Percentiles rank a stretch among this genome's conserved stretches.
These are phyloP conservation scores for Falco novaeseelandiae DNA, from an alignment of 2,797 vertebrate genomes.

Conservation along the genomic window DNA sequence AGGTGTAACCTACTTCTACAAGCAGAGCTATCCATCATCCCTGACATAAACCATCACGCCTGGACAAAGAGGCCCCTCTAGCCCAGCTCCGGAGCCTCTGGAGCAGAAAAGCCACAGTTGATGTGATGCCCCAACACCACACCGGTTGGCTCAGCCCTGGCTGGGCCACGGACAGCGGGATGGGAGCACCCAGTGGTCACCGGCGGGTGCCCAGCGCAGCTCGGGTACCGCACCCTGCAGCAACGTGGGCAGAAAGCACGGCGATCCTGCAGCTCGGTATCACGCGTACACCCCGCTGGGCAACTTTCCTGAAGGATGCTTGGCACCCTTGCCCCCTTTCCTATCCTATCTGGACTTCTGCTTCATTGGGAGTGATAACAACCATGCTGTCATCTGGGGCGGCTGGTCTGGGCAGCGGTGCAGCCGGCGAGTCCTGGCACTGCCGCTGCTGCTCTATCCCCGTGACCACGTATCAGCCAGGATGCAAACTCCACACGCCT, in stretches of 20 bases:
- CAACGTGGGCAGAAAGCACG: fast-evolving
- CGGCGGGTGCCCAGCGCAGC: fast-evolving
- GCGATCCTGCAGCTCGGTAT: fast-evolving
- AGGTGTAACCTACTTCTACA: slow-evolving; percentile 17
- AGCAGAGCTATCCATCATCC: slow-evolving; percentile 11
- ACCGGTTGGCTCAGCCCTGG: background rate
- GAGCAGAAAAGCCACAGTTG: background rate
- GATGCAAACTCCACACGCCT: fast-evolving
- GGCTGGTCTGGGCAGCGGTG: background rate
- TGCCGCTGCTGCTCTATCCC: background rate
- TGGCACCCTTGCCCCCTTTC: background rate
- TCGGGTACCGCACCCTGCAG: fast-evolving
- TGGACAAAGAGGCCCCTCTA: background rate
- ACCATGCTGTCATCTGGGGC: background rate
- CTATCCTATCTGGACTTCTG: background rate
- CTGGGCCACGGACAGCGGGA: background rate
- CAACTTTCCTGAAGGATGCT: background rate
- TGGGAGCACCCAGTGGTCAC: background rate
- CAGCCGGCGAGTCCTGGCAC: fast-evolving
- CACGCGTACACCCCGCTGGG: fast-evolving
- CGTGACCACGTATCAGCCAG: background rate
- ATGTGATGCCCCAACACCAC: background rate
- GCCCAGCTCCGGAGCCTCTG: background rate
- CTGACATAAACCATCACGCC: background rate
- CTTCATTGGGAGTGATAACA: background rate